Conservation (phyloP, 2,888 invertebrate genomes). For the Steinernema hermaphroditum region DNA sequence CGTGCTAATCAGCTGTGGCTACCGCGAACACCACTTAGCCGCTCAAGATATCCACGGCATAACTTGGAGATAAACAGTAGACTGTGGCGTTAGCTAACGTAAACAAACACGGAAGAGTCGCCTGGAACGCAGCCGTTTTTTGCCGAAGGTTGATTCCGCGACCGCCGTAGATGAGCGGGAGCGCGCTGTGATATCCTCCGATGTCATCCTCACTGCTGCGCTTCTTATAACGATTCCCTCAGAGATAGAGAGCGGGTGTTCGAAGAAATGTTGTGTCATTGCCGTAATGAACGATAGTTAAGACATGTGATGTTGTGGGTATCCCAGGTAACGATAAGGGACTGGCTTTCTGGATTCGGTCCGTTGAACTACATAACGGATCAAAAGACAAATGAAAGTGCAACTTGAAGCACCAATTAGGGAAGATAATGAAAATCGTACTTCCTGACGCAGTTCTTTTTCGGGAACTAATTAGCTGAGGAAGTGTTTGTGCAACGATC, state of each 20-base stretch:
- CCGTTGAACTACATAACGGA: not conserved
- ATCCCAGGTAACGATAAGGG: slow-evolving; percentile 25
- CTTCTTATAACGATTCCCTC: not conserved
- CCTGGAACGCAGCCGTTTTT: not conserved
- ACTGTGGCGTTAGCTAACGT: not conserved
- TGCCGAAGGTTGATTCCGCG: no score
- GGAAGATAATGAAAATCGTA: no score
- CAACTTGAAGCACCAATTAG: no score
- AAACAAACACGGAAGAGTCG: slow-evolving; percentile 1
- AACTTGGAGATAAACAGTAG: slow-evolving; percentile 15
- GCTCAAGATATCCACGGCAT: not conserved
- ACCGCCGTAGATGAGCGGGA: no score
- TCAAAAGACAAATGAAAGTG: not conserved
- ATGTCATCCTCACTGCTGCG: no score
- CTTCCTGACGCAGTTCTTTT: no score
- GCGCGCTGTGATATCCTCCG: no score
- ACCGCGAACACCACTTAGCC: slow-evolving; percentile 13
- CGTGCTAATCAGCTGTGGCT: slow-evolving; percentile 30
- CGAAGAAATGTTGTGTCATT: not conserved
- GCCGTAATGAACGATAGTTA: not conserved
- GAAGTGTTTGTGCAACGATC: no score
- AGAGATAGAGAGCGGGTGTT: not conserved
- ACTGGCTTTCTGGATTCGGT: not conserved
- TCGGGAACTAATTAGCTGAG: no score
- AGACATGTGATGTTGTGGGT: not conserved